Percentiles rank a stretch among this genome's conserved stretches.
phyloP scores from a whole-genome alignment of 2,888 invertebrate species.

The Leptogaster cylindrica region DNA sequence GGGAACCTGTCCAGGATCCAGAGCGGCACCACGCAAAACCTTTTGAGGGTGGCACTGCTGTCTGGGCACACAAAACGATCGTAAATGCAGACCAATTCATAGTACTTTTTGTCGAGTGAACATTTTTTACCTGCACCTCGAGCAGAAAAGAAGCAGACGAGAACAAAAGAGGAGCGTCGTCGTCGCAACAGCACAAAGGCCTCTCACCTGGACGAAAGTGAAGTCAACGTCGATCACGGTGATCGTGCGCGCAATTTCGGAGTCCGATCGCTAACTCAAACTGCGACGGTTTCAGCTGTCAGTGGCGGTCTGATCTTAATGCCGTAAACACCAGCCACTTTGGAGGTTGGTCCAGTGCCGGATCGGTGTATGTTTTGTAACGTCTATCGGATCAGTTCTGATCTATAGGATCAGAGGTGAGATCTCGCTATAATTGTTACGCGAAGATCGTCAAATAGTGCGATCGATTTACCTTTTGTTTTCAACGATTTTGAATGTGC shows the following conservation, averaged over 20 bases:
- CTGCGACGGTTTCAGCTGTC: conserved; percentile 31
- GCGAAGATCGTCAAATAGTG: conserved; percentile 10
- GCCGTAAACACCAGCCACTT: conserved; percentile 16
- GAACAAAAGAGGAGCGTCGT: background rate
- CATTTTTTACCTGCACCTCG: background rate
- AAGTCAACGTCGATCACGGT: conserved; percentile 34
- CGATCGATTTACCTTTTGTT: conserved; percentile 3
- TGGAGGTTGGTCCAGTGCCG: background rate
- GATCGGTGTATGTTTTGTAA: background rate
- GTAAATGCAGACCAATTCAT: background rate
- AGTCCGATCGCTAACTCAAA: conserved; percentile 5
- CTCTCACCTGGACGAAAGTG: conserved; percentile 24
- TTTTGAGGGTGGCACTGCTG: conserved; percentile 31
- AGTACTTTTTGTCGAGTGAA: background rate
- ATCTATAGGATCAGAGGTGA: background rate
- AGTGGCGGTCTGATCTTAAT: conserved; percentile 36
- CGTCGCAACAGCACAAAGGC: conserved; percentile 21
- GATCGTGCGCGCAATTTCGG: conserved; percentile 38
- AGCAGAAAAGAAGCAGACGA: background rate
- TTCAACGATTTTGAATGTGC: conserved; percentile 30
- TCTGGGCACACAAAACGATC: background rate
- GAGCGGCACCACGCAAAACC: conserved; percentile 15
- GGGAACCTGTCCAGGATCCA: background rate
- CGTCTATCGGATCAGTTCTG: background rate
- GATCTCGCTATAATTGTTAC: conserved; percentile 4